Percentiles rank a stretch among this genome's conserved stretches.
Conservation (phyloP, 1,140 invertebrate genomes). For the Heliothis subflexa region DNA sequence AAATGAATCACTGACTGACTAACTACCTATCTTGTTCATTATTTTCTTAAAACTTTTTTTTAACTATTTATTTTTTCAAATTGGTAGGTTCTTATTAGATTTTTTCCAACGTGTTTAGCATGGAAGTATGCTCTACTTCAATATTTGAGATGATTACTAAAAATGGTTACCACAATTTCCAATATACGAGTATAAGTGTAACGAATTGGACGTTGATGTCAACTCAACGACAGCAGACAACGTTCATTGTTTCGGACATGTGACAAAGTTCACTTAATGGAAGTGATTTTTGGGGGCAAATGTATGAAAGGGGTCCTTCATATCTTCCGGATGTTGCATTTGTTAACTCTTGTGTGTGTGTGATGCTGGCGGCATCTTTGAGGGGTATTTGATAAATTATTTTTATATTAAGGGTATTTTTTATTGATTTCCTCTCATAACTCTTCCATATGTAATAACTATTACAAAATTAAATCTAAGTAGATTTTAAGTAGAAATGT, state of each 20-base stretch:
- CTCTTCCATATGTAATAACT: too few species aligned
- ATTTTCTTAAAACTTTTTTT: too few species aligned
- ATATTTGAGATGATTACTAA: too few species aligned
- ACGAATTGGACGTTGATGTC: constrained; percentile 12
- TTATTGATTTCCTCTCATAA: too few species aligned
- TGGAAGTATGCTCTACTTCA: too few species aligned
- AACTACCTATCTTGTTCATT: too few species aligned
- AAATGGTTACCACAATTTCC: not conserved
- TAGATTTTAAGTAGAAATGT: too few species aligned
- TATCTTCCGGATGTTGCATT: constrained; percentile 81
- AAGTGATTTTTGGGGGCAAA: constrained; percentile 71
- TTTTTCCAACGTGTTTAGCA: too few species aligned
- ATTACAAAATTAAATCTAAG: too few species aligned
- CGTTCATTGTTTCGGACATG: constrained; percentile 69
- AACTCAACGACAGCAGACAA: constrained; percentile 20
- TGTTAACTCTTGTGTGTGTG: constrained; percentile 52
- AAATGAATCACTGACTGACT: not conserved
- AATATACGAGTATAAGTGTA: constrained; percentile 10
- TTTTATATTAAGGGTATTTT: not conserved
- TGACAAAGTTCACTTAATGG: constrained; percentile 74
- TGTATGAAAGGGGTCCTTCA: constrained; percentile 72
- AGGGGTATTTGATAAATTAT: not conserved
- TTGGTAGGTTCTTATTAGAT: too few species aligned
- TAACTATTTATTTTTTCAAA: too few species aligned
- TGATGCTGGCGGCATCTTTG: not conserved